Base-by-base conservation (phyloP, 2,888 invertebrate species). In the Notodonta ziczac region DNA sequence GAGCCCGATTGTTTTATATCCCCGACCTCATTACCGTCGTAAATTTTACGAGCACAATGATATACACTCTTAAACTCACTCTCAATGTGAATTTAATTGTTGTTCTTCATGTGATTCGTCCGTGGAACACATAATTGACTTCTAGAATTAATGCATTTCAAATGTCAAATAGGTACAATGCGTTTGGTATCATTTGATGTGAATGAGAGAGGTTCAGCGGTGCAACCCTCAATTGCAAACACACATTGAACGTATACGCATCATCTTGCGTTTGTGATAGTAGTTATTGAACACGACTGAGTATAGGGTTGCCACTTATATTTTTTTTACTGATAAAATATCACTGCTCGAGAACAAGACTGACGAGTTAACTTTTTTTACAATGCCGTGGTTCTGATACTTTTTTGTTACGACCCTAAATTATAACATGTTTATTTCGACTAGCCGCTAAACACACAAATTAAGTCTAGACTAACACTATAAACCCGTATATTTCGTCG, bases 1-100 rank as follows among this genome's bases (percentile, higher is more conserved):
- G 58, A 13, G 40, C 13, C 48, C 58, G 61, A 62, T 68, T 67
- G 60, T 67, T 73, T 67, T 60, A 66, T 73, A 70, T 66, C 58
- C 35, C 16, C 55, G 62, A 56, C 60, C 62, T 66, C 53, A 67
- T 74, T 70, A 61, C 14, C 12, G n/a, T 48, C 56, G 57, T n/a
- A 59, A 61, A 65, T 69, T 63, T 74, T 5, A 46, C 13, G 56
- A 48, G 60, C 24, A 58, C 72, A 65, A 62, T 71, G 61, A 61
- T 62, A 44, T 44, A n/a, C n/a, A 24, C 24, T 24, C 24, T 24
- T 24, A 2, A 24, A 24, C 24, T 24, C 2, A 24, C 24, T n/a
- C 46, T 5, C 8, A 13, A 58, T 16, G 60, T 53, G 50, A 16
- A 0, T 42, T 48, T 46, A 52, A 52, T 52, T 52, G 32, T 24